phyloP scores from a whole-genome alignment of 2,797 vertebrate genomes.

The Hydrocynus forskahlii region DNA sequence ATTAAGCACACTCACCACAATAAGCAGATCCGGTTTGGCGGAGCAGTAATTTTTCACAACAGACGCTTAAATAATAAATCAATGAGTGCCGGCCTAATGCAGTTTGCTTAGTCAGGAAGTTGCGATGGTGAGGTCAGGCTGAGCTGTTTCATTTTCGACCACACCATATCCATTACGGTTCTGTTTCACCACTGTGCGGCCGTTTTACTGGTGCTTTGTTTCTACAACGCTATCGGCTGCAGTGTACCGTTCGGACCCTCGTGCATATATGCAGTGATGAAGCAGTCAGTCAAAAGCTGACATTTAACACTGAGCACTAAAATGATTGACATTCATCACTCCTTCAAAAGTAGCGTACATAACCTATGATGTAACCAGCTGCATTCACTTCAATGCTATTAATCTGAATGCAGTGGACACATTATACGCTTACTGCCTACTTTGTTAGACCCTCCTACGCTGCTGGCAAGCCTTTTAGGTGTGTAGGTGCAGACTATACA shows the following conservation, averaged over 20 bases:
- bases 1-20: constrained; percentile 49
- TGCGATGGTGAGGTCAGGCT: constrained; percentile 41
- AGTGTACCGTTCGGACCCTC: not conserved
- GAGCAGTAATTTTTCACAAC: constrained; percentile 61
- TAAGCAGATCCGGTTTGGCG: constrained; percentile 45
- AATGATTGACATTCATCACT: not conserved
- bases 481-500: not conserved
- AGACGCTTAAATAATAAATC: constrained; percentile 63
- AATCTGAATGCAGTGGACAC: not conserved
- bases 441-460: not conserved
- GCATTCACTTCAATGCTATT: not conserved
- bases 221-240: constrained; percentile 16
- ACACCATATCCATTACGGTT: constrained; percentile 42
- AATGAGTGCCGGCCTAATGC: constrained; percentile 52
- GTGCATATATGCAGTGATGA: not conserved
- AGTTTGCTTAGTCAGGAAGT: constrained; percentile 61
- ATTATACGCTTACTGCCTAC: not conserved
- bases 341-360: not conserved
- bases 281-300: not conserved
- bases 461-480: not conserved
- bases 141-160: constrained; percentile 51
- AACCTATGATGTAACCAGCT: constrained; percentile 6
- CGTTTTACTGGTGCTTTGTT: constrained; percentile 40
- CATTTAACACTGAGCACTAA: not conserved
- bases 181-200: constrained; percentile 35